Evolutionary conservation across 2,797 vertebrate genomes (phyloP), one percentile per base, ranked within the genome.

Genomic region (Apogon hyalosoma): DNA sequence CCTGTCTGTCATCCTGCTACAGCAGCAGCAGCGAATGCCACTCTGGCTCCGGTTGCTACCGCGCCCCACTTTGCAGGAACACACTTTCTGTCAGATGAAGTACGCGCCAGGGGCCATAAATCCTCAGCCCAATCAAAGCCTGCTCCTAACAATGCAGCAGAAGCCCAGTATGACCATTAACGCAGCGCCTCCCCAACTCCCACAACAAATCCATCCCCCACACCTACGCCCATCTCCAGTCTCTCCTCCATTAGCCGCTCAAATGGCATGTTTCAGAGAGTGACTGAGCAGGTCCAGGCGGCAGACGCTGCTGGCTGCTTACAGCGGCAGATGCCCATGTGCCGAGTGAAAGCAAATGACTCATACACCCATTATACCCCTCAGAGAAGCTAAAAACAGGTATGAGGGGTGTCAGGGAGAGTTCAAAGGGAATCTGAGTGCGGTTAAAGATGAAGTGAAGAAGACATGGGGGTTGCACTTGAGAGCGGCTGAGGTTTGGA

Each of bases 221-320:
- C 83, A 87, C 83, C 76, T 77, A 79, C 58, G 39, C 52, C 75
- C 45, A 13, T 69, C 76, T 67, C 73, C 52, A 62, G 72, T 68
- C 67, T 77, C 45, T 69, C 64, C 79, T 83, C 79, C 87, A 88
- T 87, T 89, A 90, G 87, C 80, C 50, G 58, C 74, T 83, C 63
- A 74, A 62, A 67, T 65, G 73, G 69, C 71, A 63, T 60, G 82
- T 68, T 79, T 68, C 55, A 69, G 58, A 62, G 73, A 79, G 71
- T 50, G 75, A 69, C 74, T 48, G 71, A 82, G 80, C 56, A 28
- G 80, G 59, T 66, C 63, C 55, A 33, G 67, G 82, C 19, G 11
- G 50, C 4, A 71, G 69, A 80, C 41, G 31, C 48, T 50, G 56
- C 64, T 41, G 51, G 75, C 71, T 84, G 69, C 73, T 69, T 18